Conservation (phyloP, 2,113 vertebrate genomes). For the Rafetus swinhoei region DNA sequence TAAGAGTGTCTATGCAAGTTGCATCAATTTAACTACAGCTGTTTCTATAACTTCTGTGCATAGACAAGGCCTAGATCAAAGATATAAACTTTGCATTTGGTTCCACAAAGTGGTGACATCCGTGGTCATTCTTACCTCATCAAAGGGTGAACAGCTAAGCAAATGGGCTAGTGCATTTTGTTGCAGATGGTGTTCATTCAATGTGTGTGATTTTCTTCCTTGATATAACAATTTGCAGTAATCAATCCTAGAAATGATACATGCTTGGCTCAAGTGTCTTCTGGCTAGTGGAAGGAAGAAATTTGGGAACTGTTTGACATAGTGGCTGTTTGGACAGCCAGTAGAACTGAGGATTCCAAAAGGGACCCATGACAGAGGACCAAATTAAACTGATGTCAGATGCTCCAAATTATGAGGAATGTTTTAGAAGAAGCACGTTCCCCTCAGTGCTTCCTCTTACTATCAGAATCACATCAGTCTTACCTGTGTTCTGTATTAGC, state of each 20-base stretch:
- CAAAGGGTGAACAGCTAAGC: neutral
- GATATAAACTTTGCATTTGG: neutral
- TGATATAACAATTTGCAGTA: neutral
- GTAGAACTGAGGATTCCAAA: neutral
- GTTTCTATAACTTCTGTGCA: neutral
- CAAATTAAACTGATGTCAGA: neutral
- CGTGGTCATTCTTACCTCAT: neutral
- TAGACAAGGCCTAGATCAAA: neutral
- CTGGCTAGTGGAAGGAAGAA: neutral
- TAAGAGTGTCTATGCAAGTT: neutral
- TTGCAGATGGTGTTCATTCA: neutral
- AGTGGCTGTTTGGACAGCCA: neutral
- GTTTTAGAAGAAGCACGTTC: neutral
- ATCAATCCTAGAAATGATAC: neutral
- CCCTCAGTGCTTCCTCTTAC: neutral
- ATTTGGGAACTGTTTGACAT: neutral
- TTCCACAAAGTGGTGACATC: neutral
- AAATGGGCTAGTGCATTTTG: neutral
- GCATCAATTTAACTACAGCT: neutral
- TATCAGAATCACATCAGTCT: neutral
- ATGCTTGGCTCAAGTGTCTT: neutral
- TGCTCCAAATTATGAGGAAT: neutral
- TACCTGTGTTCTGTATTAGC: neutral
- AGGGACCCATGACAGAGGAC: neutral
- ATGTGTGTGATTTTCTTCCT: neutral